Evolutionary conservation across 2,113 vertebrate genomes (phyloP), one percentile per base, ranked within the genome.

Genomic region (Platanista minor): DNA sequence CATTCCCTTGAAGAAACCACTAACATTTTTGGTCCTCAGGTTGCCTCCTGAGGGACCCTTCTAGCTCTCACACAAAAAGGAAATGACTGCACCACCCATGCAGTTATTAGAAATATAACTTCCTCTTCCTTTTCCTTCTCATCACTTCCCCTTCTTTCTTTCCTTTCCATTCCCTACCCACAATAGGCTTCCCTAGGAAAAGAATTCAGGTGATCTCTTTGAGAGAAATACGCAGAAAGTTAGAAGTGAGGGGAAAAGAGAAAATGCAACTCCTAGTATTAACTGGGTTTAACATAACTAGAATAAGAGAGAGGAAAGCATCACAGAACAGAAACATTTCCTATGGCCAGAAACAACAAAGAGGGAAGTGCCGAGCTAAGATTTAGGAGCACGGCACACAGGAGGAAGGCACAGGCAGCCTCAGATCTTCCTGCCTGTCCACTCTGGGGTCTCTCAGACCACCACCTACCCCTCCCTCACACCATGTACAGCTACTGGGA

Each of bases 341-440:
- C 59, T 69, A 13, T 0, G 4, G 21, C 14, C 41, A 75, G 71
- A 17, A 29, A 25, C 25, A 29, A 31, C 43, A 71, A 17, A 49
- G 61, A 46, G 12, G n/a, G 72, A 64, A 7, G 17, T 3, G 57
- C 33, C 6, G 10, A 3, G 31, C 52, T 25, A 33, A 54, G 52
- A 27, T 39, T 21, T 20, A 10, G 15, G 62, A 43, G 23, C 49
- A 67, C 13, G 4, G 12, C 3, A 12, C 33, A 3, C 1, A 5
- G 7, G 74, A 46, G 33, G 31, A 6, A 2, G 23, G 10, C 1
- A 2, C 2, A 5, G 1, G 3, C 31, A 10, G 25, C 31, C 31
- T 33, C 1, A 0, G 20, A 3, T 59, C 54, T 57, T 69, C 71
- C 66, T 39, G 74, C 27, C 46, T 80, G 33, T 61, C 31, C 23